phyloP scores from a whole-genome alignment of 2,888 invertebrate species.

The Platycnemis pennipes region DNA sequence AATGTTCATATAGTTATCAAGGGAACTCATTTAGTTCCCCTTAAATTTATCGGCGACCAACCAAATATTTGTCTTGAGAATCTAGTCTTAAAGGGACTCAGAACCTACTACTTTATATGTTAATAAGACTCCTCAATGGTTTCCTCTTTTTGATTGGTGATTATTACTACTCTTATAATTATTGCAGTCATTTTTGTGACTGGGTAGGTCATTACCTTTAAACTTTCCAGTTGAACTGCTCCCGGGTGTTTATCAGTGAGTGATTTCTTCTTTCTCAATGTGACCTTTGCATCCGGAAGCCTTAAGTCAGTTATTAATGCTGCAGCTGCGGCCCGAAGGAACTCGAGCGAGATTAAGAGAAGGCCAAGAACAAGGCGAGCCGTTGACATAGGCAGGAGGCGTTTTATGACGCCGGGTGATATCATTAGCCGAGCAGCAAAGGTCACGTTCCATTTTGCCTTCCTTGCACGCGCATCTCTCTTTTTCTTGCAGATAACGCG shows the following conservation, averaged over 20 bases:
- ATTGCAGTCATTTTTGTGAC: no score
- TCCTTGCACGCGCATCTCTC: background rate
- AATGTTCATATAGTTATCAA: no score
- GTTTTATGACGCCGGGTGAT: constrained; percentile 11
- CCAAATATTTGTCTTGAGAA: no score
- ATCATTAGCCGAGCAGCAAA: constrained; percentile 30
- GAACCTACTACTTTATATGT: no score
- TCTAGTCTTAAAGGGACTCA: no score
- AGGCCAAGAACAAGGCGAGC: constrained; percentile 24
- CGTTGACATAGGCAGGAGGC: constrained; percentile 50
- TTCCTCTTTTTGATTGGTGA: no score
- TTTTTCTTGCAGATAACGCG: constrained; percentile 21
- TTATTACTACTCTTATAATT: no score
- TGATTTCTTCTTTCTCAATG: background rate
- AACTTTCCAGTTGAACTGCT: background rate
- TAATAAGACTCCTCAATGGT: no score
- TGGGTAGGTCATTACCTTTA: no score
- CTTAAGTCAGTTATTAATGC: background rate
- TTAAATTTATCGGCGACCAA: no score
- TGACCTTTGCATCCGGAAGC: background rate
- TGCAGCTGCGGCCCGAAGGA: background rate
- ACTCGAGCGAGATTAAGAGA: background rate
- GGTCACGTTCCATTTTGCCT: constrained; percentile 45
- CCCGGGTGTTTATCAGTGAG: background rate
- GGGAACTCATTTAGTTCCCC: no score